Percentiles rank a stretch among this genome's conserved stretches.
Evolutionary conservation across 2,888 invertebrate genomes (phyloP).

Genomic region (Augiades crinisus): DNA sequence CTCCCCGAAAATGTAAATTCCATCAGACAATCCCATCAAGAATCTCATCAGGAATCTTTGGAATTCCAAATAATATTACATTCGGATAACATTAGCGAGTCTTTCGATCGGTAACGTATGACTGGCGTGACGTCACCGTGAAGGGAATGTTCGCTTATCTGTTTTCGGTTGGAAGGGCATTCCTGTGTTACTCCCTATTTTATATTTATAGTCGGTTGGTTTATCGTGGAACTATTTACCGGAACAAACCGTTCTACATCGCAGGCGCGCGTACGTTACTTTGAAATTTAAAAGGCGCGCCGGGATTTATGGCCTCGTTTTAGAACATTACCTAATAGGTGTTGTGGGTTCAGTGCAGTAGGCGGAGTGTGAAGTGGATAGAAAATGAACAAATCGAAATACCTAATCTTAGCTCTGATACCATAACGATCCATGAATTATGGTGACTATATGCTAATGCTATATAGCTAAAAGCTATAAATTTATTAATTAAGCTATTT

Average conservation of each 20-base stretch:
- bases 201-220: conserved; percentile 46
- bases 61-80: conserved; percentile 1
- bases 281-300: neutral
- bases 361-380: neutral
- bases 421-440: too few relatives aligned
- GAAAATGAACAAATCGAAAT: too few relatives aligned
- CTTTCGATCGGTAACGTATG: neutral
- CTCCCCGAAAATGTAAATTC: neutral
- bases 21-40: neutral
- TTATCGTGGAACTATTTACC: conserved; percentile 39
- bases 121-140: conserved; percentile 48
- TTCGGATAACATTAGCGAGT: conserved; percentile 21
- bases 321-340: neutral
- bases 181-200: conserved; percentile 45
- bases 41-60: conserved; percentile 1
- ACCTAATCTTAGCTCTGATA: too few relatives aligned
- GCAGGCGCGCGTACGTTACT: conserved; percentile 7
- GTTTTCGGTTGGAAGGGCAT: conserved; percentile 58
- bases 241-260: conserved; percentile 28
- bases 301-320: neutral
- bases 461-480: too few relatives aligned
- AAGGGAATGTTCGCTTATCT: conserved; percentile 51
- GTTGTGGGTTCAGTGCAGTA: neutral
- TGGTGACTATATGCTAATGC: too few relatives aligned
- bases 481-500: too few relatives aligned